Conservation (phyloP, 2,888 invertebrate genomes). For the Drosophila putrida region DNA sequence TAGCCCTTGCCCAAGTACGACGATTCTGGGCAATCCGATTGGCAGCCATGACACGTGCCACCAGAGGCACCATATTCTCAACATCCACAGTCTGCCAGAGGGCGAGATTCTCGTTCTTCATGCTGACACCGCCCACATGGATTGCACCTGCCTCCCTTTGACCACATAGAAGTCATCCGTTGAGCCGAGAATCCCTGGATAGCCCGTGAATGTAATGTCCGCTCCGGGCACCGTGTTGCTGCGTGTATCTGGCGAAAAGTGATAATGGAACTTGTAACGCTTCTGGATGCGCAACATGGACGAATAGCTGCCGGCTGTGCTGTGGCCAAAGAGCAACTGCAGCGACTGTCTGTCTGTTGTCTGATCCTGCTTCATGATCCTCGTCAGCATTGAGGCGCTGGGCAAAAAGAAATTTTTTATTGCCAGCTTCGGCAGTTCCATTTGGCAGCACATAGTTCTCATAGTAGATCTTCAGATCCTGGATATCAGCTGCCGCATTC, state of each 20-base stretch:
- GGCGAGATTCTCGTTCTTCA: constrained; percentile 90
- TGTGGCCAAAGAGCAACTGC: constrained; percentile 91
- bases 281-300: constrained; percentile 94
- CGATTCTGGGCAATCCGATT: constrained; percentile 92
- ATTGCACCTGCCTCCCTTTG: constrained; percentile 86
- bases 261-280: constrained; percentile 92
- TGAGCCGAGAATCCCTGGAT: constrained; percentile 93
- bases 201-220: constrained; percentile 92
- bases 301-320: constrained; percentile 92
- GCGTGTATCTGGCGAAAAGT: constrained; percentile 86
- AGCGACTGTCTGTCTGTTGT: constrained; percentile 85
- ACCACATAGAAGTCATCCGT: constrained; percentile 93
- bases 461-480: constrained; percentile 86
- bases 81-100: constrained; percentile 90
- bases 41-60: constrained; percentile 92
- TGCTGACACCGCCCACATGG: constrained; percentile 91
- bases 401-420: constrained; percentile 86
- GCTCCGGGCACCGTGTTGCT: constrained; percentile 88
- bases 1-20: constrained; percentile 90
- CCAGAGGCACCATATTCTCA: constrained; percentile 87
- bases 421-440: constrained; percentile 50
- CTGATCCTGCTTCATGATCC: constrained; percentile 71
- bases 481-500: constrained; percentile 91
- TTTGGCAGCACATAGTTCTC: constrained; percentile 83
- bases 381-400: constrained; percentile 84